Evolutionary conservation across 2,888 invertebrate species (phyloP).

Genomic region (Poecilus cupreus): DNA sequence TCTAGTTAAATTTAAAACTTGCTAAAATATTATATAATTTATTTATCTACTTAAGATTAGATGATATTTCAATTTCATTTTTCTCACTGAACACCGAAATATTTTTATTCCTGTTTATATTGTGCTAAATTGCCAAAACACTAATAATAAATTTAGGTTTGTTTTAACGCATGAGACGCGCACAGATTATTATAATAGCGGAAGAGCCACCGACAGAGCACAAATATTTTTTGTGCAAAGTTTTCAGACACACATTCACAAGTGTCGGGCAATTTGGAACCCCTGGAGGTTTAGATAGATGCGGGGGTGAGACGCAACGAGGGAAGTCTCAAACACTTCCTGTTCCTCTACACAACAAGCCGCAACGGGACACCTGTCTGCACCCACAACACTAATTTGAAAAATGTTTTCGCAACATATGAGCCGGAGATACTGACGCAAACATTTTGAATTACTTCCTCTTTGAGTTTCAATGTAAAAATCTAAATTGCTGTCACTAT

Average conservation of each 20-base stretch:
- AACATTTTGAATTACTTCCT: not conserved
- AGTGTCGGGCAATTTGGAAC: conserved; percentile 25
- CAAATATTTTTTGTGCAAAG: not conserved
- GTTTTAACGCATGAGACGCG: not conserved
- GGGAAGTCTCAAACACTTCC: conserved; percentile 3
- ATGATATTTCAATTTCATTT: too few species aligned
- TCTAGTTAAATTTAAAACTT: too few species aligned
- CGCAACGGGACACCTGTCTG: not conserved
- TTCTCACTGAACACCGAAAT: too few species aligned
- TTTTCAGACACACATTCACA: conserved; percentile 3
- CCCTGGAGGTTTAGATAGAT: not conserved
- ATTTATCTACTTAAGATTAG: too few species aligned
- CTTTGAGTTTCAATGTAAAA: too few species aligned
- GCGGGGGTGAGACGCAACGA: not conserved
- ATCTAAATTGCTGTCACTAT: too few species aligned
- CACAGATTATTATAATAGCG: not conserved
- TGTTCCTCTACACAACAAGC: not conserved
- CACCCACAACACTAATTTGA: conserved; percentile 5
- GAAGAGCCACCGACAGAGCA: not conserved
- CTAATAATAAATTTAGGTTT: not conserved
- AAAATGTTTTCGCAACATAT: conserved; percentile 19
- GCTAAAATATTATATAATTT: too few species aligned
- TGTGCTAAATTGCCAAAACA: not conserved
- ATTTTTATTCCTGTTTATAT: too few species aligned
- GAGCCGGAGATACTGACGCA: not conserved